Evolutionary conservation across 1,140 invertebrate species (phyloP).

Genomic region (Tetragonula clypearis): DNA sequence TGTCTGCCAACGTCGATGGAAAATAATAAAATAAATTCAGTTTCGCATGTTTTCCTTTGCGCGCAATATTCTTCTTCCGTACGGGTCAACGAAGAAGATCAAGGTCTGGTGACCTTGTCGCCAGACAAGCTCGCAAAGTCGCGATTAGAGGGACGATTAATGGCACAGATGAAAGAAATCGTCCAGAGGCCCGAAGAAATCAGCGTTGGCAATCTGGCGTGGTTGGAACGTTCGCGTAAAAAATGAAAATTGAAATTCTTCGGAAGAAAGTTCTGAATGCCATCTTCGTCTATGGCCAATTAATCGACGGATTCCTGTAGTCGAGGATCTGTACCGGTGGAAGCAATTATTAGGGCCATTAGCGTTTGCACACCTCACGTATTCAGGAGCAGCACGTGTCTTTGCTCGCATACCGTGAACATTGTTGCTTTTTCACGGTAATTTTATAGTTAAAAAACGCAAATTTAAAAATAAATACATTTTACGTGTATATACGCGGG

Average conservation of each 20-base stretch:
- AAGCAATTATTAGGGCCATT: constrained; percentile 32
- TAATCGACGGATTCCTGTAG: constrained; percentile 16
- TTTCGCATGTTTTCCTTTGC: not conserved
- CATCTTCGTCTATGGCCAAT: constrained; percentile 5
- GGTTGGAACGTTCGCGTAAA: constrained; percentile 2
- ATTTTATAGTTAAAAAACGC: no score
- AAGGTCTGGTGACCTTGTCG: not conserved
- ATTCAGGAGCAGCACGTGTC: no score
- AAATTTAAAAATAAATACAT: not conserved
- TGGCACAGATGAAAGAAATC: not conserved
- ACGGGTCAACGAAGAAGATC: not conserved
- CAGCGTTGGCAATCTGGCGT: not conserved
- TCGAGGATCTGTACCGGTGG: no score
- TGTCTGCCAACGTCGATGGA: no score
- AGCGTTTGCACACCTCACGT: not conserved
- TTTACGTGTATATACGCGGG: not conserved
- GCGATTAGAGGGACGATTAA: constrained; percentile 38
- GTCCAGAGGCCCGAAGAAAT: not conserved
- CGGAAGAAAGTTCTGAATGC: not conserved
- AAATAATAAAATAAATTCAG: not conserved
- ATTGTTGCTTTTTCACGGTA: not conserved
- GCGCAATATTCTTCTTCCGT: not conserved
- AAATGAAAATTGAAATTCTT: constrained; percentile 46
- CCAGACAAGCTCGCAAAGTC: not conserved
- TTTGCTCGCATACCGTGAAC: not conserved